Conservation (phyloP, 2,888 invertebrate species). For the Prosapia bicincta region DNA sequence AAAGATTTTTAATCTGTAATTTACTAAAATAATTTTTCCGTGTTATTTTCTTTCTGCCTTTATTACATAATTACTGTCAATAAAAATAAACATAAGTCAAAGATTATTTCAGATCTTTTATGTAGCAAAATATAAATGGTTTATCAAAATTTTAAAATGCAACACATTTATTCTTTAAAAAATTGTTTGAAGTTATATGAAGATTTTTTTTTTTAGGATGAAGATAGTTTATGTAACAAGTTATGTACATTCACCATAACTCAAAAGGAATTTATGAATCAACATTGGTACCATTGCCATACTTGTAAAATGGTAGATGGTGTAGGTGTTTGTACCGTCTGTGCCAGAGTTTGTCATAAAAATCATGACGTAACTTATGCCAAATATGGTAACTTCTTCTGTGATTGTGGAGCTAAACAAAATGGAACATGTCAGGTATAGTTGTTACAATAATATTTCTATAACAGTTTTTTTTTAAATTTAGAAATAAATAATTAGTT, state of each 20-base stretch:
- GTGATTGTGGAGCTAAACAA: conserved; percentile 97
- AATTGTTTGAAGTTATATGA: not conserved
- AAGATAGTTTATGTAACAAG: conserved; percentile 85
- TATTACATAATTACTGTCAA: too few relatives aligned
- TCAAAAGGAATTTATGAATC: conserved; percentile 97
- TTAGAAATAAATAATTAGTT: too few relatives aligned
- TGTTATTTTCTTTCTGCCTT: too few relatives aligned
- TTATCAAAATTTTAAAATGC: not conserved
- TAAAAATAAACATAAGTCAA: too few relatives aligned
- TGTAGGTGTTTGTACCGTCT: conserved; percentile 96
- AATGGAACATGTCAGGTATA: conserved; percentile 68
- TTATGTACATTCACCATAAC: conserved; percentile 96
- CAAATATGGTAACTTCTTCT: conserved; percentile 98
- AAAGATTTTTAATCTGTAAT: too few relatives aligned
- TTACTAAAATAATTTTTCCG: too few relatives aligned
- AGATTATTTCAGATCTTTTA: too few relatives aligned
- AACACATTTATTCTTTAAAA: not conserved
- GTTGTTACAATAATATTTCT: too few relatives aligned
- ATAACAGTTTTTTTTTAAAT: too few relatives aligned
- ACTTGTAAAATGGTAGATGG: conserved; percentile 98
- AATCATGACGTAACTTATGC: conserved; percentile 96
- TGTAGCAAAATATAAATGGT: too few relatives aligned
- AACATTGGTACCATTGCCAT: conserved; percentile 98
- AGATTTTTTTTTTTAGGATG: conserved; percentile 58
- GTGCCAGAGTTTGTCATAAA: conserved; percentile 94